Conservation (phyloP, 2,797 vertebrate genomes). For the Silurus lanzhouensis region DNA sequence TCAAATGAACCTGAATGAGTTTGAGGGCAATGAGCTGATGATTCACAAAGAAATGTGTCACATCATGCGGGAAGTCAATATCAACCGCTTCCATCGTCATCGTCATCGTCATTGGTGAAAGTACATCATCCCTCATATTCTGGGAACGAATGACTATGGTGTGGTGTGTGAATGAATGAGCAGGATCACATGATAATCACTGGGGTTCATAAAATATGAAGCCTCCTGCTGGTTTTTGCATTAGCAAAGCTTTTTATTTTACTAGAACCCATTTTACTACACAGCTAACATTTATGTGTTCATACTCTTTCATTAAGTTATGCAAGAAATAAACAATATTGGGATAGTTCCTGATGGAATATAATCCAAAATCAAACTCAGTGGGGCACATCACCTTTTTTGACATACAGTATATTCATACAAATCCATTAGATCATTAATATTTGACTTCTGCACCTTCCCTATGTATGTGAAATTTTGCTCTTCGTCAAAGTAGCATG, state of each 20-base stretch:
- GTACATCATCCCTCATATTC: slow-evolving; percentile 44
- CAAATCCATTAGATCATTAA: too few relatives aligned
- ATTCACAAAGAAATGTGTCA: slow-evolving; percentile 55
- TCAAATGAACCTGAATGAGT: slow-evolving; percentile 35
- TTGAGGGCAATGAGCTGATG: slow-evolving; percentile 1
- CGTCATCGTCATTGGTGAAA: slow-evolving; percentile 38
- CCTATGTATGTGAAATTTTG: too few relatives aligned
- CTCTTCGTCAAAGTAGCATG: too few relatives aligned
- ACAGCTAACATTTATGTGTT: not conserved
- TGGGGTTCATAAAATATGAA: not conserved
- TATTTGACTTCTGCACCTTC: too few relatives aligned
- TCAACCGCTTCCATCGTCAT: slow-evolving; percentile 34
- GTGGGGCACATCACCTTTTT: too few relatives aligned
- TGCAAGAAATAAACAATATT: too few relatives aligned
- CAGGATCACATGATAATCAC: not conserved
- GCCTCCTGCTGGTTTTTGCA: not conserved
- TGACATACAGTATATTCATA: too few relatives aligned
- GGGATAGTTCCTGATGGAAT: too few relatives aligned
- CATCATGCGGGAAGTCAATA: slow-evolving; percentile 39
- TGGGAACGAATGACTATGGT: slow-evolving; percentile 48
- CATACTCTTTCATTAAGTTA: too few relatives aligned
- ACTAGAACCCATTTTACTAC: not conserved
- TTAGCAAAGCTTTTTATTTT: not conserved
- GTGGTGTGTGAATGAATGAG: slow-evolving; percentile 4
- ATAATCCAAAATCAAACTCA: too few relatives aligned